Evolutionary conservation across 2,113 vertebrate species (phyloP), one percentile per base, ranked within the genome.

Genomic region (Mormyrus lacerda): DNA sequence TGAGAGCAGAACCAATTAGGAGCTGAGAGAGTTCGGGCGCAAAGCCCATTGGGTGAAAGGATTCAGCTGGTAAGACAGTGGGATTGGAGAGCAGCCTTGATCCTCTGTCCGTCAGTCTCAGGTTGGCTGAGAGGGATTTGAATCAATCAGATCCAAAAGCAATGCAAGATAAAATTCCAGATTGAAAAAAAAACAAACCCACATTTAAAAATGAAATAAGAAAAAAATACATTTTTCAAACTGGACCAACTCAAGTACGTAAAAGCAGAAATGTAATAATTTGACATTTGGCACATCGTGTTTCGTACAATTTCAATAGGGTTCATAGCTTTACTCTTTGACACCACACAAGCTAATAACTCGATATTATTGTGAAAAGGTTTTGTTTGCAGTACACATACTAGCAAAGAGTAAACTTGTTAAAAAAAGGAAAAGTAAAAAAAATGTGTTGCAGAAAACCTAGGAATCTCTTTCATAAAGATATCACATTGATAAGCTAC

Each of bases 321-420:
- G 96, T 96, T 96, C 96, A 96, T 96, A 96, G 96, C 96, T 96
- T 96, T 96, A 96, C 94, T 95, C 94, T 94, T 92, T 86, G 93
- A 95, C 93, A 95, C 91, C 94, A 95, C 94, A 95, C 93, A 92
- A 93, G 95, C 90, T 93, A 93, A 89, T 91, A 92, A 79, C 90
- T 94, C 91, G 93, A 90, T 91, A 91, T 92, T 92, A 93, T 91
- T 47, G 83, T 84, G 87, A 87, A 88, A 91, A 90, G 91, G 91
- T 91, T 92, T 92, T 95, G 94, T 91, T 95, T 95, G 95, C 95
- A 95, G 94, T 91, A 91, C 53, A 91, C 82, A 88, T 87, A 85
- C 51, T 91, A 24, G 31, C 88, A 89, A 61, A 84, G 50, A 58
- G 24, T 87, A 53, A 27, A 65, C 19, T 87, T 87, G n/a, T 87